Conservation (phyloP, 2,888 invertebrate genomes). For the Aphodius granarius region DNA sequence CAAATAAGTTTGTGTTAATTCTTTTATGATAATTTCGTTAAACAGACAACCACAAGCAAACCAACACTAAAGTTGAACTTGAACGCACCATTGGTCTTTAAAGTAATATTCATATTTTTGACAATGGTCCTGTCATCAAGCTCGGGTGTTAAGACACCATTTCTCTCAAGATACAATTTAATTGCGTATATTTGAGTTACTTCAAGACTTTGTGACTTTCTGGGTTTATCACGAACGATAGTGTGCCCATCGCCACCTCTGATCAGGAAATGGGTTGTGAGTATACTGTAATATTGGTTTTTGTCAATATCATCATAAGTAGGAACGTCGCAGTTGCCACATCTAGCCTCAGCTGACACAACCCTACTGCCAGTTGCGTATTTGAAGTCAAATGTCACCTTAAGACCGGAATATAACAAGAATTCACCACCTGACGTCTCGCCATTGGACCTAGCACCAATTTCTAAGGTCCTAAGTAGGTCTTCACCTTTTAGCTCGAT, state of each 20-base stretch:
- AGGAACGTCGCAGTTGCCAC: slow-evolving; percentile 67
- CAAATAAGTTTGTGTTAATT: neutral
- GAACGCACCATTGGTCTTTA: neutral
- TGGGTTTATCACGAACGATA: slow-evolving; percentile 50
- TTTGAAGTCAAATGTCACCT: slow-evolving; percentile 63
- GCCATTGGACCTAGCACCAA: slow-evolving; percentile 46
- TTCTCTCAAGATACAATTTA: neutral
- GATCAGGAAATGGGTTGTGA: slow-evolving; percentile 62
- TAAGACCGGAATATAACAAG: slow-evolving; percentile 5
- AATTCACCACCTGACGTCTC: slow-evolving; percentile 67
- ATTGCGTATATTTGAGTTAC: slow-evolving; percentile 6
- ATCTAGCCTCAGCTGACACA: slow-evolving; percentile 59
- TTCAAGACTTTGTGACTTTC: neutral
- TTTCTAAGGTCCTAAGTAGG: slow-evolving; percentile 56
- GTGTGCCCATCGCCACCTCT: slow-evolving; percentile 70
- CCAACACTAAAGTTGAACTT: neutral
- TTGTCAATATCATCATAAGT: slow-evolving; percentile 61
- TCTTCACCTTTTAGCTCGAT: slow-evolving; percentile 32
- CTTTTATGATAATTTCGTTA: neutral
- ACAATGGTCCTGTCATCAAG: slow-evolving; percentile 15
- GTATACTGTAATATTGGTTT: slow-evolving; percentile 61
- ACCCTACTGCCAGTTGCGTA: slow-evolving; percentile 64
- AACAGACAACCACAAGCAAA: neutral
- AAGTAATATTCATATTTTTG: neutral
- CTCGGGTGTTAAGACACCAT: slow-evolving; percentile 9